Base-by-base conservation (phyloP, 1,140 invertebrate genomes). In the Dolichoris vasculosae region DNA sequence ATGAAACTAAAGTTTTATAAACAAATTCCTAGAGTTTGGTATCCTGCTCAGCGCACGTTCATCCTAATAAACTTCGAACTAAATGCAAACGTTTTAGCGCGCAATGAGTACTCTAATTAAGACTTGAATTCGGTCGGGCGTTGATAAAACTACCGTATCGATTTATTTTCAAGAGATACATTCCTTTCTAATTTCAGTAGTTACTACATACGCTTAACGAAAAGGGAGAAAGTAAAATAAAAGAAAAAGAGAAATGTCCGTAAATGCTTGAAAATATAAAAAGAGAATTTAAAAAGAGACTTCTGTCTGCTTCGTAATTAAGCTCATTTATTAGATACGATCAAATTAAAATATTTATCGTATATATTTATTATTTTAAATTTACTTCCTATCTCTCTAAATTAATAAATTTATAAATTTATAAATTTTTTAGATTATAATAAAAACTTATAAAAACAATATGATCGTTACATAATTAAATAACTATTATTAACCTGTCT, bases 251-350 rank as follows among this genome's bases (percentile, higher is more conserved):
- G 6, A 15, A 32, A 64, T 35, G 46, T 26, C 20, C 15, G 4
- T 38, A 38, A 40, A 35, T 63, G 4, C 26, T 63, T 30, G 20
- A n/a, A 3, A 63, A 63, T 63, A n/a, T 63, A 2, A n/a, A n/a
- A n/a, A n/a, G n/a, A n/a, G n/a, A 23, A 8, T 63, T 4, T n/a
- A 63, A 63, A 23, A 3, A 7, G 59, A 63, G 55, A 17, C 40
- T 40, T 43, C 11, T 8, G 13, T 82, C 43, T 17, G 23, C 67
- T 55, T 76, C 13, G 23, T 51, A 77, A 77, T 23, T 55, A 76
- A 79, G 55, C 55, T 76, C 55, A 76, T 51, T 84, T 30, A 84
- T 84, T 69, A 78, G 38, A 51, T 59, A 38, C 51, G 69, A 77
- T 73, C 59, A 46, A 35, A 3, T 35, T 35, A 17, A 11, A 17